Percentiles rank a stretch among this genome's conserved stretches.
These are phyloP conservation scores for Ctenodactylus gundi DNA, from an alignment of 2,113 vertebrate species.

Conservation along the genomic window DNA sequence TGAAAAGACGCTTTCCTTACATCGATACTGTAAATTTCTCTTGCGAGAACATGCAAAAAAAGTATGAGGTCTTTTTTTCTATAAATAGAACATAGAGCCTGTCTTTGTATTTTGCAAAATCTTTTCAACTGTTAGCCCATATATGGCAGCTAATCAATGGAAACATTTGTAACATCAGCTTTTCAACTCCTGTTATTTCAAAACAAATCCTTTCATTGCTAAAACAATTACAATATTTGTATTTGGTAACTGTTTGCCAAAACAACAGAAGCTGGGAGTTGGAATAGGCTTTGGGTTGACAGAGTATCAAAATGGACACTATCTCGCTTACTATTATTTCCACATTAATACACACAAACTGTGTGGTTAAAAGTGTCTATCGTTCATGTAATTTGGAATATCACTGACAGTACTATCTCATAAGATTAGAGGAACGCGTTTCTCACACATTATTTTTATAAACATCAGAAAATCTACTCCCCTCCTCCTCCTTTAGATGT, in stretches of 20 bases:
- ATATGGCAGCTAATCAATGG: conserved; percentile 44
- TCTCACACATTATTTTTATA: conserved; percentile 34
- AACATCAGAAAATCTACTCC: conserved; percentile 37
- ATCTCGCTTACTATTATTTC: background rate
- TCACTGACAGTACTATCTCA: background rate
- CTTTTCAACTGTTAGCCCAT: background rate
- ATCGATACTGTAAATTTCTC: background rate
- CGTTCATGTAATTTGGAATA: background rate
- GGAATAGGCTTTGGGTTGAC: background rate
- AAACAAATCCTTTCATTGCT: background rate
- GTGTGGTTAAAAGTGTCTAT: background rate
- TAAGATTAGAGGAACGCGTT: conserved; percentile 9
- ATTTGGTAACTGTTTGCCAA: conserved; percentile 33
- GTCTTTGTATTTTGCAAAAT: conserved; percentile 16
- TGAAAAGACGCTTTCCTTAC: background rate
- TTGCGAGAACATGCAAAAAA: background rate
- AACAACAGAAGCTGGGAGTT: background rate
- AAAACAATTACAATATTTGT: background rate
- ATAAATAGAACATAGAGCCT: background rate
- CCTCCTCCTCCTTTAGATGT: background rate
- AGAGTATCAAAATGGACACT: background rate
- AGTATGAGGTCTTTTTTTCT: background rate
- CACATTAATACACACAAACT: conserved; percentile 43
- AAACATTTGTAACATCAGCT: conserved; percentile 48
- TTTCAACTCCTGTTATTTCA: conserved; percentile 35